Percentiles rank a stretch among this genome's conserved stretches.
Evolutionary conservation across 2,113 vertebrate species (phyloP).

Genomic region (Nannospalax galili): DNA sequence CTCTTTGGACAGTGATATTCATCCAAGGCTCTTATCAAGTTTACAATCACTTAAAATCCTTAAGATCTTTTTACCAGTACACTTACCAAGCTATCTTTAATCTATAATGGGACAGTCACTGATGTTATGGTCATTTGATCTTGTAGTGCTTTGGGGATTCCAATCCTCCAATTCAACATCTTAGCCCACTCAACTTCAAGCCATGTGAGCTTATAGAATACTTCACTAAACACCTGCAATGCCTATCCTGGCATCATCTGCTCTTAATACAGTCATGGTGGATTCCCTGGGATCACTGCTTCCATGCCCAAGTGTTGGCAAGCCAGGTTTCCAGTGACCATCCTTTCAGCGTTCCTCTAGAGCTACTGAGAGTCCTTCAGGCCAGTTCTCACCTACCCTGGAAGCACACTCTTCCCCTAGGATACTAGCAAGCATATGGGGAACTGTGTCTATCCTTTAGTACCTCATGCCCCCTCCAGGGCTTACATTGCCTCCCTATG

Average conservation of each 20-base stretch:
- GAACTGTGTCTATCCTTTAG: neutral
- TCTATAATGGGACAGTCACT: neutral
- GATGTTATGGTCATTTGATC: neutral
- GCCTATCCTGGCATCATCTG: neutral
- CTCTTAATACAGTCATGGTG: neutral
- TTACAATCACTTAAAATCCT: neutral
- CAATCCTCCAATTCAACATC: neutral
- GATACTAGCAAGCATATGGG: accelerated
- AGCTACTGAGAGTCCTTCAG: neutral
- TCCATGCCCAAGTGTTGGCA: neutral
- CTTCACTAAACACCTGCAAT: neutral
- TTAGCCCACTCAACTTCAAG: neutral
- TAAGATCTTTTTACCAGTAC: neutral
- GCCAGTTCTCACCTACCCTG: neutral
- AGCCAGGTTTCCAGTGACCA: neutral
- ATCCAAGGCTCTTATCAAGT: neutral
- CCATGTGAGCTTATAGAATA: neutral
- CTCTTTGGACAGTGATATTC: neutral
- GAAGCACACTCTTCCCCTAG: neutral
- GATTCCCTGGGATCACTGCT: no score
- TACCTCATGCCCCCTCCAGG: neutral
- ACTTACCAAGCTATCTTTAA: neutral
- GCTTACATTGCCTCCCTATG: neutral
- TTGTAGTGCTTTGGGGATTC: neutral
- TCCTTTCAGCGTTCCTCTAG: neutral